Percentiles rank a stretch among this genome's conserved stretches.
phyloP scores from a whole-genome alignment of 2,113 vertebrate species.

The Crotalus helleri region DNA sequence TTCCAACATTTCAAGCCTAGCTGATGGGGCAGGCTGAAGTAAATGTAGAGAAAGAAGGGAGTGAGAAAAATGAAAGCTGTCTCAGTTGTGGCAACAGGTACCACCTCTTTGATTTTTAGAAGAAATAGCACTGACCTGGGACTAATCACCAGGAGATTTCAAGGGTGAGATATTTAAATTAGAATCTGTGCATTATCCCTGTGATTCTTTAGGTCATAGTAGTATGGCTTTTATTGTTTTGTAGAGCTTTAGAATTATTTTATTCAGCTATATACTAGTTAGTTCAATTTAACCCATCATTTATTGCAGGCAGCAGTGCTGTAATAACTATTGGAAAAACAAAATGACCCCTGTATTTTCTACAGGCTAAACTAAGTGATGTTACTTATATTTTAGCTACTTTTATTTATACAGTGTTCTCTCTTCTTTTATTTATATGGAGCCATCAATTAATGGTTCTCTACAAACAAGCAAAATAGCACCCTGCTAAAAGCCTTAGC shows the following conservation, averaged over 20 bases:
- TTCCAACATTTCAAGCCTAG: background rate
- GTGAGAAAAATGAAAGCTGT: background rate
- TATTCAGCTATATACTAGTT: conserved; percentile 48
- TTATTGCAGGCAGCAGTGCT: conserved; percentile 38
- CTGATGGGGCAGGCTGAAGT: background rate
- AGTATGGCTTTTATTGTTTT: conserved; percentile 53
- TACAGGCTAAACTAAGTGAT: conserved; percentile 19
- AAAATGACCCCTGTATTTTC: background rate
- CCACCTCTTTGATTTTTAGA: background rate
- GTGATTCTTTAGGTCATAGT: conserved; percentile 43
- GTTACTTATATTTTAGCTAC: background rate
- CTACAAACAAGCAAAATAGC: background rate
- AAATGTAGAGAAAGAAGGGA: background rate
- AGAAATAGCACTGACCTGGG: background rate
- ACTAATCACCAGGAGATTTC: background rate
- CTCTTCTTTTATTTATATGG: background rate
- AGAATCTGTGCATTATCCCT: background rate
- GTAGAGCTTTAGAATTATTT: background rate
- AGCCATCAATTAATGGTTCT: background rate
- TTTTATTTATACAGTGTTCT: background rate
- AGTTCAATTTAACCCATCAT: conserved; percentile 35
- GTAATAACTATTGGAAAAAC: conserved; percentile 8
- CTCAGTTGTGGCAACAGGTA: background rate
- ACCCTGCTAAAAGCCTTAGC: background rate
- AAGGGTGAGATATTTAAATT: background rate